Base-by-base conservation (phyloP, 2,113 vertebrate genomes). In the Falcunculus frontatus region DNA sequence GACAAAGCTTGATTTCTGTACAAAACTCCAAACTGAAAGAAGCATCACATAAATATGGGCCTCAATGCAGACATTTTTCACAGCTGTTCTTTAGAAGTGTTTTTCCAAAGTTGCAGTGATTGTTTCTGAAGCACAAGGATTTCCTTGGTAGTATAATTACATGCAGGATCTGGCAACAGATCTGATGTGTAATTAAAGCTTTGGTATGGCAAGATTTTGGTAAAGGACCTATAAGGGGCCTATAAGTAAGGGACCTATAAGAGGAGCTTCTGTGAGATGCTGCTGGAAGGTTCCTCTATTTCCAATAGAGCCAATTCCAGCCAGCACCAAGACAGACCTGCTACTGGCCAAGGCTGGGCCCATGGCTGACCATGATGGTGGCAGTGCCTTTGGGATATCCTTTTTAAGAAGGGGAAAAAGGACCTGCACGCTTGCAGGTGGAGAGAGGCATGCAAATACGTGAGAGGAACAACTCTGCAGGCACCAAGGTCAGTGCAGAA, bases 261-360 rank as follows among this genome's bases (percentile, higher is more conserved):
- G 27, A 23, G 41, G 16, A 29, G 30, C 37, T 87, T 72, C 35
- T 68, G 41, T 41, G 53, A 62, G 65, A 67, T 73, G 41, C 32
- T 68, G 22, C 25, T 50, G 11, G 56, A 55, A 70, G 25, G 25
- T 47, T 70, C 25, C 22, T 9, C 15, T 19, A 0, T 20, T 9
- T 79, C 44, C 2, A 5, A 1, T 0, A 39, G 68, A 70, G 33
- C 33, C 18, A 55, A 22, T 47, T 73, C 50, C 35, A 76, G 46
- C 17, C 8, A 4, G 32, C 50, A 47, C 1, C 2, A n/a, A 17
- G 44, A 11, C 5, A 16, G 27, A 42, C 29, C 25, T 0, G 0
- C 27, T 7, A 1, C n/a, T 44, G 50, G 9, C 49, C 27, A 39
- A 75, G 89, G 35, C 69, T 13, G 10, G 16, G 32, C 29, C 13